Evolutionary conservation across 1,140 invertebrate genomes (phyloP), one percentile per base, ranked within the genome.

Genomic region (Drosophila seguyi): DNA sequence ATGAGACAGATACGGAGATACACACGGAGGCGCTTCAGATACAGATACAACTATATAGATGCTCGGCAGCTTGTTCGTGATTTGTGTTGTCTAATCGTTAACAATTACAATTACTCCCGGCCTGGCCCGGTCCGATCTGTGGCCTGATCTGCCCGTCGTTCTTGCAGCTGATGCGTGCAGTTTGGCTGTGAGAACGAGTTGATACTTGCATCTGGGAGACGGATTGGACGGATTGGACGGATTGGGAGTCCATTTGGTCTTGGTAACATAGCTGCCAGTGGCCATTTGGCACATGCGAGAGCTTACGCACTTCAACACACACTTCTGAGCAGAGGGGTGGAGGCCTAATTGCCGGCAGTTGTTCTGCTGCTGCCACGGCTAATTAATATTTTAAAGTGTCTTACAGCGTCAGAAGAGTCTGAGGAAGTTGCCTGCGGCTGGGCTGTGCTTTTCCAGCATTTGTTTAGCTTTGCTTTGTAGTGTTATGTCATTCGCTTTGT

Each of bases 301-400:
- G 65, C 65, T 76, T 88, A 87, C 83, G 84, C 83, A 83, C 76
- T 83, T 87, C 83, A 83, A 76, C 83, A 87, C 84, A 87, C 83
- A 83, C 59, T 79, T 82, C 34, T 50, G 44, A 59, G 47, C 11
- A 1, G 41, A 13, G 34, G 22, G 27, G 47, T n/a, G 48, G 41
- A 56, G 75, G 66, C 59, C 59, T 76, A 82, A 83, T 85, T 81
- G 82, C 77, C 66, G 47, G 44, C 22, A 75, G 60, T 59, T 58
- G 48, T 50, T 11, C 25, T 27, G 29, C 39, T 77, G 67, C 34
- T 62, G 58, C 59, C 80, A 84, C 27, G 84, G 60, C 77, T 87
- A 87, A 87, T 87, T 87, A 87, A 87, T 87, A 87, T 87, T 87
- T 87, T 72, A 81, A 55, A 82, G 85, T 84, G 85, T 65, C 82